phyloP scores from a whole-genome alignment of 2,797 vertebrate genomes.

The Lepus townsendii region DNA sequence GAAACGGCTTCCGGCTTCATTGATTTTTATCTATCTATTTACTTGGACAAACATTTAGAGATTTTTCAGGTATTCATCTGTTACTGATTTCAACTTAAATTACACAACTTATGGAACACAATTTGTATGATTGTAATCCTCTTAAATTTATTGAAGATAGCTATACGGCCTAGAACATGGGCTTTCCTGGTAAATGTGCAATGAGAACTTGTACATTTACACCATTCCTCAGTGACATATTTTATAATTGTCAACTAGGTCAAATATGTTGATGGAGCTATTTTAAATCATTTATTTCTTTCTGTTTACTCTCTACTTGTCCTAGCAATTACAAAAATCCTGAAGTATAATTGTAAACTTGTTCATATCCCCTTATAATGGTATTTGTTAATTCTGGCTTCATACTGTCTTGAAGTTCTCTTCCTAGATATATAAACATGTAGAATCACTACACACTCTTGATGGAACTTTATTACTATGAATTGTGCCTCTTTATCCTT shows the following conservation, averaged over 20 bases:
- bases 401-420: constrained; percentile 16
- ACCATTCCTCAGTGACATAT: neutral
- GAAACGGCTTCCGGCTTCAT: neutral
- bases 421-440: neutral
- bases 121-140: neutral
- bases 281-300: neutral
- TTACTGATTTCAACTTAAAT: constrained; percentile 35
- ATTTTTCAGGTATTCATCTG: constrained; percentile 10
- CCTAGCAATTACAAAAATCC: constrained; percentile 3
- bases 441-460: neutral
- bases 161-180: neutral
- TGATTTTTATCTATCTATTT: neutral
- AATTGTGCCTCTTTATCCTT: neutral
- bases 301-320: neutral
- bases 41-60: neutral
- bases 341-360: constrained; percentile 32
- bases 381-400: neutral
- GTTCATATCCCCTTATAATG: constrained; percentile 22
- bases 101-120: neutral
- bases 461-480: constrained; percentile 6
- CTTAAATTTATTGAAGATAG: constrained; percentile 22
- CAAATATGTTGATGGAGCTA: neutral
- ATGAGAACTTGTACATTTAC: neutral
- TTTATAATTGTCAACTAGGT: constrained; percentile 41
- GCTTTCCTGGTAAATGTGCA: neutral